These are phyloP conservation scores for Uropsilus gracilis DNA, from an alignment of 2,113 vertebrate genomes.

Conservation along the genomic window DNA sequence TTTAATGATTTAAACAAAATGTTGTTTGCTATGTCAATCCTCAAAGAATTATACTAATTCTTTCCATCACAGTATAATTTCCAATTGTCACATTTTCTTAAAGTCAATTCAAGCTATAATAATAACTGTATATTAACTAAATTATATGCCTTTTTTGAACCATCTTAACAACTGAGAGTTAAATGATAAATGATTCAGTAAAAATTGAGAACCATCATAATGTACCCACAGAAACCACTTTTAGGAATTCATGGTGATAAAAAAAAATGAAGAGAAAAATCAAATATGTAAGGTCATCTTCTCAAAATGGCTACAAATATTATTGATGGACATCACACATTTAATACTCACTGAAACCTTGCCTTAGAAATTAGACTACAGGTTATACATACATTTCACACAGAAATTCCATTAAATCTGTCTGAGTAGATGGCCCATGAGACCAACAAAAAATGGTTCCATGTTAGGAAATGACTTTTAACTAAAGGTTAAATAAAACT, in stretches of 20 bases:
- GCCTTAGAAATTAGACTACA: constrained; percentile 50
- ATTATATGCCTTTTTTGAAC: constrained; percentile 15
- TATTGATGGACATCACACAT: not conserved
- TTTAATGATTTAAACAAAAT: not conserved
- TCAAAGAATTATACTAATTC: not conserved
- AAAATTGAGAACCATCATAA: constrained; percentile 21
- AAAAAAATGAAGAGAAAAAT: not conserved
- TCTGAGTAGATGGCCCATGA: constrained; percentile 28
- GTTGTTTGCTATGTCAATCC: constrained; percentile 8
- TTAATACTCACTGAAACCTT: constrained; percentile 23
- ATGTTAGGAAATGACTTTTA: constrained; percentile 65
- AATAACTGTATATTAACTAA: constrained; percentile 17
- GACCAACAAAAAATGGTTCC: constrained; percentile 35
- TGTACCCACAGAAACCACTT: not conserved
- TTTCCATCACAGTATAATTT: constrained; percentile 23
- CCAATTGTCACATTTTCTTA: not conserved
- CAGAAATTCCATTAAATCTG: constrained; percentile 57
- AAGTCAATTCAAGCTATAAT: constrained; percentile 2
- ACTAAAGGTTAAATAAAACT: constrained; percentile 65
- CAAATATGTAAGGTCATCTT: not conserved
- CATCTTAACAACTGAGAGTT: not conserved
- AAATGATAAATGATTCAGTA: not conserved
- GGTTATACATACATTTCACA: constrained; percentile 45
- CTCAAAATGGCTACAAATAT: not conserved
- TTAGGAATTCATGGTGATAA: not conserved